These are phyloP conservation scores for Melanotaenia nigrans DNA, from an alignment of 2,797 vertebrate species.

Conservation along the genomic window DNA sequence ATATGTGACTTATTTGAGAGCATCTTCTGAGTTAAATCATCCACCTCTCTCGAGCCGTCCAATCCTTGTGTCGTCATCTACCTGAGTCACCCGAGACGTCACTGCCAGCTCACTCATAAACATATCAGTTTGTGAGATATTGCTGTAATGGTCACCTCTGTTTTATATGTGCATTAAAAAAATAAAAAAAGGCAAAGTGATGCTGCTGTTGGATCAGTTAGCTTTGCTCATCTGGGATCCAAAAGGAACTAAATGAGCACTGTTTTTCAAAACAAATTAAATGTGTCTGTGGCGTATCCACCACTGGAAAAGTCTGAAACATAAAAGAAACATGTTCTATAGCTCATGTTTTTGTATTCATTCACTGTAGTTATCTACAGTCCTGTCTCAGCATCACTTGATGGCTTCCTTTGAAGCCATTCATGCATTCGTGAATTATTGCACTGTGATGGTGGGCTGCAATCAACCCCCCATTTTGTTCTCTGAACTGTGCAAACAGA, in stretches of 20 bases:
- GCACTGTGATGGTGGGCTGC: slow-evolving; percentile 16
- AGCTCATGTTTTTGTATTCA: slow-evolving; percentile 19
- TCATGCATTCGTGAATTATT: slow-evolving; percentile 43
- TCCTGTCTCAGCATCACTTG: slow-evolving; percentile 14
- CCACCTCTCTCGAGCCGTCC: slow-evolving; percentile 9
- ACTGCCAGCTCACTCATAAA: slow-evolving; percentile 31
- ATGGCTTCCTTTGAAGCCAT: slow-evolving; percentile 31
- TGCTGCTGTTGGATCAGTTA: slow-evolving; percentile 11
- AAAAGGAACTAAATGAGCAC: slow-evolving; percentile 1
- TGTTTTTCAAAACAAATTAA: slow-evolving; percentile 21
- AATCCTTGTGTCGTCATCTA: slow-evolving; percentile 13
- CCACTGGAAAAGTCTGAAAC: not conserved
- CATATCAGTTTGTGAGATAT: slow-evolving; percentile 32
- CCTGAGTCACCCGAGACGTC: slow-evolving; percentile 26
- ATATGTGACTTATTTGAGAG: slow-evolving; percentile 13
- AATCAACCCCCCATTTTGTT: slow-evolving; percentile 50
- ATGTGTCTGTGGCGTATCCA: not conserved
- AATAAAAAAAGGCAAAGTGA: slow-evolving; percentile 7
- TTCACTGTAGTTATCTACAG: not conserved
- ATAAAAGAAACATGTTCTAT: slow-evolving; percentile 3
- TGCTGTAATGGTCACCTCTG: slow-evolving; percentile 49
- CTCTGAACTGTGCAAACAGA: slow-evolving; percentile 72
- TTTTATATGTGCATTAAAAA: slow-evolving; percentile 8
- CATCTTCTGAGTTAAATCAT: slow-evolving; percentile 26
- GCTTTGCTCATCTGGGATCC: slow-evolving; percentile 16